Evolutionary conservation across 64 coral and sea anemone genomes (phyloP).

Genomic region (Montipora cactus): DNA sequence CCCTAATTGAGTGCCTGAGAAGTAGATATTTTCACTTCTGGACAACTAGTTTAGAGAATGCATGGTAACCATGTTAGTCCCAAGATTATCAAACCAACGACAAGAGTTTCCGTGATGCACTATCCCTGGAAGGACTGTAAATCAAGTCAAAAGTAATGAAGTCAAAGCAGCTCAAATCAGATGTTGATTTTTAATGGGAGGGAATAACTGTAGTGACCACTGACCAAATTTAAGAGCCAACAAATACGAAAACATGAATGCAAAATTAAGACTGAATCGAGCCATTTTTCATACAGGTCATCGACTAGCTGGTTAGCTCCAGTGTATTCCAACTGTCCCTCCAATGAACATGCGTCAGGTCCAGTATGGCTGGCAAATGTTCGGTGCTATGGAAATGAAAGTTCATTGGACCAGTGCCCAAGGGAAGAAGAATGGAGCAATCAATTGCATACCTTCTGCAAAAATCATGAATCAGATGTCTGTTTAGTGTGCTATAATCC

Average conservation of each 20-base stretch:
- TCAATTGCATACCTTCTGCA: background rate
- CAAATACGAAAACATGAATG: background rate
- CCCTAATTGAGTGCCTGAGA: too few species aligned
- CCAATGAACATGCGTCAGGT: background rate
- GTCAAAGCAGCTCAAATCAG: too few species aligned
- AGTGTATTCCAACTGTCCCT: constrained; percentile 1
- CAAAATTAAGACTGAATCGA: too few species aligned
- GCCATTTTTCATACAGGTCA: background rate
- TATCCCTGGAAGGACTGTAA: too few species aligned
- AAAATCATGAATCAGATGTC: background rate
- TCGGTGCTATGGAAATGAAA: constrained; percentile 33
- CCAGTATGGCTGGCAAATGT: background rate
- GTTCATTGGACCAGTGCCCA: constrained; percentile 22
- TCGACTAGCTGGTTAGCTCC: constrained; percentile 17
- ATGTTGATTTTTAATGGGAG: too few species aligned
- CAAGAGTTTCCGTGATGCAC: too few species aligned
- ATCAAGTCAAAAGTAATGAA: too few species aligned
- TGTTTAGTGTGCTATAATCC: constrained; percentile 27
- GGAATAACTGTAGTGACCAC: background rate
- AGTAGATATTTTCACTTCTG: too few species aligned
- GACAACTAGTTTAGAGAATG: too few species aligned
- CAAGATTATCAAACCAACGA: too few species aligned
- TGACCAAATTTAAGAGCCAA: background rate
- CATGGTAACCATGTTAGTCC: too few species aligned
- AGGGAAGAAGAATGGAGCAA: background rate